Base-by-base conservation (phyloP, 2,797 vertebrate genomes). In the Myotis findleyi region DNA sequence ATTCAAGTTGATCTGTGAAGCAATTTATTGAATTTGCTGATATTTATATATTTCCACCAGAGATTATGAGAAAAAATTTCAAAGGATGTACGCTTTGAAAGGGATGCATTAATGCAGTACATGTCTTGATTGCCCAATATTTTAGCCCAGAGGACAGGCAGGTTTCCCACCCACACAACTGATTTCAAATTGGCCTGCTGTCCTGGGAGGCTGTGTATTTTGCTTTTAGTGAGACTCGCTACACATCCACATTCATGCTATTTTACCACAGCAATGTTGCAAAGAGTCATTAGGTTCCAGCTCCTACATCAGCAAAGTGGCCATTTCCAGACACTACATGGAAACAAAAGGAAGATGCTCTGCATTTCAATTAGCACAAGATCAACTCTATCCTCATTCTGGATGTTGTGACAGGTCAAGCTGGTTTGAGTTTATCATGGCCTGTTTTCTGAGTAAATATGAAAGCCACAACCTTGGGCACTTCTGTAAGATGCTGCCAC, bases 31-130 rank as follows among this genome's bases (percentile, higher is more conserved):
- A 57, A 93, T 91, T 95, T 89, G 20, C 38, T 82, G 44, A 86
- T 96, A 23, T 82, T 85, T 87, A 36, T 87, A 17, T 79, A 84
- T 87, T 82, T 93, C 49, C 11, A 85, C 55, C 7, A n/a, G 71
- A 41, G 76, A 87, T 68, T 82, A 59, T 89, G 10, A 89, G 81
- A 96, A 93, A 93, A 73, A 69, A 87, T 71, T 87, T 27, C 23
- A 69, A 57, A 82, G 66, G 33, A 71, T 64, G 33, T 23, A 59
- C 0, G 7, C 44, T 27, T 81, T 33, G 69, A 75, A 75, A 95
- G 38, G 27, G 30, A 93, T 85, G 41, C 71, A 38, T 89, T 94
- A 44, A 72, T 71, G 41, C 5, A 72, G 18, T 23, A 36, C 12
- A 66, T 86, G 62, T 27, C 23, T 38, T 82, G 30, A 68, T 44